Base-by-base conservation (phyloP, 2,888 invertebrate genomes). In the Pseudococcus viburni region DNA sequence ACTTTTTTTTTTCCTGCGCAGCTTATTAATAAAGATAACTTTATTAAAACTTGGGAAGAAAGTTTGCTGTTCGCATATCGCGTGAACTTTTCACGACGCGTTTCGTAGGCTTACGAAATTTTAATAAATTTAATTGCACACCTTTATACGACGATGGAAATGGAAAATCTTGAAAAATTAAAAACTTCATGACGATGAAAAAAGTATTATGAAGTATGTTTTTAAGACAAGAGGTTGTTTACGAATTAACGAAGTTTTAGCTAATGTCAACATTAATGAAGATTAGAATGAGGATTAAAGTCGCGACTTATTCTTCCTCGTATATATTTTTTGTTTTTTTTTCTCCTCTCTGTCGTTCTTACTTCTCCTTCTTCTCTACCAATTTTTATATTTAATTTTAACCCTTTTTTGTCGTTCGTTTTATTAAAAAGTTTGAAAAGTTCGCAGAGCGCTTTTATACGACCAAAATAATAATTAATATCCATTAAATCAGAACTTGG, bases 401-500 rank as follows among this genome's bases (percentile, higher is more conserved):
- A 59, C 85, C 85, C 68, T 86, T 68, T 68, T 86, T 86, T 86
- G 19, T 42, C 39, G 42, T 68, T 86, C 26, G 26, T 64, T 86
- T 68, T 64, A 64, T 64, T 59, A 55, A 86, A 86, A 86, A 86
- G 64, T 59, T 86, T 55, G 33, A 68, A 68, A 86, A 86, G 85
- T 86, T 86, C n/a, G 39, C 64, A 68, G 3, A 3, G 85, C 51
- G 15, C 85, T 86, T 86, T 86, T 59, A 19, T 86, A 17, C 68
- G 85, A 86, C 85, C 85, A 86, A 86, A 86, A 86, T 86, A 59
- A 86, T 86, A 86, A 86, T 86, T 86, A 86, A 86, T 86, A 86
- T 86, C 85, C 85, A 86, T 86, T 86, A 86, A 86, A 86, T 86
- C 85, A 86, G 85, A 86, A 86, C 85, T 86, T 68, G 85, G 85